These are phyloP conservation scores for Phodopus roborovskii DNA, from an alignment of 2,113 vertebrate genomes.

Conservation along the genomic window DNA sequence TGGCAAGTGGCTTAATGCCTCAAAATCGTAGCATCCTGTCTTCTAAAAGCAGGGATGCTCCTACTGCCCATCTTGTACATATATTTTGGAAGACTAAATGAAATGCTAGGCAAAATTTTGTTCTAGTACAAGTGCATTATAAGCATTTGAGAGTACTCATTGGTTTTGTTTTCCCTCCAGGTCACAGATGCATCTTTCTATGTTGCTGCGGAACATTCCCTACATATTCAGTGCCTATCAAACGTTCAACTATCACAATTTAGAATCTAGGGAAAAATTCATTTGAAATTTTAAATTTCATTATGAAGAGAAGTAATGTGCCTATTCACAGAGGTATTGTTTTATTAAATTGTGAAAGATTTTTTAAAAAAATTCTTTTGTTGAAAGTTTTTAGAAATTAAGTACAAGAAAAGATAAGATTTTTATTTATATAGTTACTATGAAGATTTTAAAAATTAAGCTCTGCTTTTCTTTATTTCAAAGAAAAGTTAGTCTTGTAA, in stretches of 20 bases:
- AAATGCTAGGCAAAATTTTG: not conserved
- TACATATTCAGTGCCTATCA: not conserved
- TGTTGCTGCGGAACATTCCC: not conserved
- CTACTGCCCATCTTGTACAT: not conserved
- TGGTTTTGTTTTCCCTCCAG: not conserved
- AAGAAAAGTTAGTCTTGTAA: not conserved
- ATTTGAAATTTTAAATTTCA: slow-evolving; percentile 43
- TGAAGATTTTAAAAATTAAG: not conserved
- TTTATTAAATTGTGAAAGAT: not conserved
- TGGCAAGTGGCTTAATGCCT: not conserved
- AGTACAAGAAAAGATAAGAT: not conserved
- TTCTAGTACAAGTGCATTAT: not conserved
- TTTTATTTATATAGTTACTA: not conserved
- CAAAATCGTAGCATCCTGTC: not conserved
- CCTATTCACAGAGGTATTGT: not conserved
- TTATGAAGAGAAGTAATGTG: not conserved
- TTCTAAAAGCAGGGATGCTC: not conserved
- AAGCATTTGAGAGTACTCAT: not conserved
- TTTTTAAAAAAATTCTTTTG: not conserved
- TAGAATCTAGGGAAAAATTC: not conserved
- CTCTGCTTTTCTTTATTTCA: slow-evolving; percentile 5
- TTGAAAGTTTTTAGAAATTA: not conserved
- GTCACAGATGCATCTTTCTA: not conserved
- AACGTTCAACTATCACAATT: not conserved
- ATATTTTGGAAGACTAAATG: slow-evolving; percentile 1